Percentiles rank a stretch among this genome's conserved stretches.
Evolutionary conservation across 2,888 invertebrate species (phyloP).

Genomic region (Clostera curtula): DNA sequence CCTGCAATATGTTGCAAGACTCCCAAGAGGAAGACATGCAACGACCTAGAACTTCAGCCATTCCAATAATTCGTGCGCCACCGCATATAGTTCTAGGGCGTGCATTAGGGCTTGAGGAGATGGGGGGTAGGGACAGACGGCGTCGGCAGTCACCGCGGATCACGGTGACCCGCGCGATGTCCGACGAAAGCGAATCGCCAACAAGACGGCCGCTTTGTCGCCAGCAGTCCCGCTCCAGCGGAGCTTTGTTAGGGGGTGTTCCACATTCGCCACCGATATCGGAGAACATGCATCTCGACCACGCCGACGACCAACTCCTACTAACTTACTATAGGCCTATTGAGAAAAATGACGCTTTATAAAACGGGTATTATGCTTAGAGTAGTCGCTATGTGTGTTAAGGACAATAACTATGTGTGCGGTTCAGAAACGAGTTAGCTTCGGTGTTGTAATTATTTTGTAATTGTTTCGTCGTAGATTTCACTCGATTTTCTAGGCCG

Average conservation of each 20-base stretch:
- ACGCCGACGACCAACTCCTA: constrained; percentile 66
- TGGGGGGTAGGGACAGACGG: constrained; percentile 44
- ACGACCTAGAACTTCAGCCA: constrained; percentile 53
- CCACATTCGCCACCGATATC: constrained; percentile 64
- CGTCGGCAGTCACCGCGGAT: constrained; percentile 79
- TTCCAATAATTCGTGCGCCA: constrained; percentile 68
- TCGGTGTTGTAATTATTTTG: constrained; percentile 52
- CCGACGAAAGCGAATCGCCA: constrained; percentile 80
- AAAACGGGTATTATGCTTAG: constrained; percentile 49
- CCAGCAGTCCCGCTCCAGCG: constrained; percentile 66
- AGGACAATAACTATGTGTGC: constrained; percentile 60
- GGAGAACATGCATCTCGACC: constrained; percentile 38
- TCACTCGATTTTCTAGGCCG: constrained; percentile 47
- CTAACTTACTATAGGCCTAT: constrained; percentile 70
- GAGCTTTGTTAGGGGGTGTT: constrained; percentile 61
- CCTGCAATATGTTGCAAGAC: constrained; percentile 81
- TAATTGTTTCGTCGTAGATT: constrained; percentile 50
- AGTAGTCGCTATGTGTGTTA: constrained; percentile 39
- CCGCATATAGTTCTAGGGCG: constrained; percentile 77
- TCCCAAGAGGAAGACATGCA: constrained; percentile 63
- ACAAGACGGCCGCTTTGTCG: constrained; percentile 65
- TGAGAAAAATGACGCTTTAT: constrained; percentile 53
- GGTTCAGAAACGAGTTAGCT: constrained; percentile 49
- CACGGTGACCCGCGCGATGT: constrained; percentile 82
- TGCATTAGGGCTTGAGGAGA: constrained; percentile 71